Percentiles rank a stretch among this genome's conserved stretches.
Conservation (phyloP, 2,888 invertebrate genomes). For the Tenodera sinensis region DNA sequence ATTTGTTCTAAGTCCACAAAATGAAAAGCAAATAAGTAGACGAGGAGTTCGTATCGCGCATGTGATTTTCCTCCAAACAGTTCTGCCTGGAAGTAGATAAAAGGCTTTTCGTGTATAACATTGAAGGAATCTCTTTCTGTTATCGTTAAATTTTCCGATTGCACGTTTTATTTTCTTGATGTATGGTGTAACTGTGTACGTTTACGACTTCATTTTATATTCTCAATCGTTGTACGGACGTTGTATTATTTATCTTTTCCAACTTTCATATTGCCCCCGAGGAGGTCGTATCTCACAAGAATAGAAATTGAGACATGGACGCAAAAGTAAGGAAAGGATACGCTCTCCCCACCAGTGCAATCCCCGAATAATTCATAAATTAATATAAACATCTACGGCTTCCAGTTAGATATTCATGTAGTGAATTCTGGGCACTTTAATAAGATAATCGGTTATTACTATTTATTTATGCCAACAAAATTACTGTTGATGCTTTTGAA, state of each 20-base stretch:
- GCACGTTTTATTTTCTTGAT: not conserved
- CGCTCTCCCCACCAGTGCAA: no score
- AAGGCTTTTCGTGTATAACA: not conserved
- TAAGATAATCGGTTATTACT: no score
- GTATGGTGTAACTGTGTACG: not conserved
- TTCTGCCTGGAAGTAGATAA: not conserved
- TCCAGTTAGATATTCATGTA: no score
- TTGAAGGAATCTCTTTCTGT: not conserved
- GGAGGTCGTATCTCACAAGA: not conserved
- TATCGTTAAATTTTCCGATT: not conserved
- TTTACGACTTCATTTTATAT: not conserved
- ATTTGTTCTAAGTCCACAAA: not conserved
- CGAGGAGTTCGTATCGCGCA: not conserved
- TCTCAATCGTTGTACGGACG: not conserved
- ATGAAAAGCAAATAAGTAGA: not conserved
- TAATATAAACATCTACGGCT: no score
- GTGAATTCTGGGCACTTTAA: no score
- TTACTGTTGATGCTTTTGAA: no score
- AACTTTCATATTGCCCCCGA: not conserved
- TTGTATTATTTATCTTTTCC: not conserved
- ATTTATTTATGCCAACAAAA: no score
- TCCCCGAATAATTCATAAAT: no score
- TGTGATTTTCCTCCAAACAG: not conserved
- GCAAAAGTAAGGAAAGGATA: not conserved
- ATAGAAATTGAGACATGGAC: not conserved